phyloP scores from a whole-genome alignment of 2,888 invertebrate species.

The Lycia hirtaria region DNA sequence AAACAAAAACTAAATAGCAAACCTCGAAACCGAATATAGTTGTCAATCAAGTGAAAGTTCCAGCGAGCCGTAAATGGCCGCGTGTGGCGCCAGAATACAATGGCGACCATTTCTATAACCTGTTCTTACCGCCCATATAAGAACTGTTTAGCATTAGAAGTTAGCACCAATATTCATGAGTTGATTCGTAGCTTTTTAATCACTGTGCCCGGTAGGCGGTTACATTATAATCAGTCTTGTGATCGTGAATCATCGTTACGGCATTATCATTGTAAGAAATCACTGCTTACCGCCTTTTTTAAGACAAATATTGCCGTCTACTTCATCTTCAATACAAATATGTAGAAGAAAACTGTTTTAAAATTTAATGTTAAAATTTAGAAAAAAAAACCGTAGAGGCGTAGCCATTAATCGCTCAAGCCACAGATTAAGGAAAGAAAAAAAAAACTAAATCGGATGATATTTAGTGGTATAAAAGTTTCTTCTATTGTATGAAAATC shows the following conservation, averaged over 20 bases:
- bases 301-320: too few relatives aligned
- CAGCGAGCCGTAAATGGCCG: slow-evolving; percentile 18
- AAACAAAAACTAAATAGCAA: neutral
- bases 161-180: slow-evolving; percentile 14
- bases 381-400: too few relatives aligned
- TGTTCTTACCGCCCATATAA: slow-evolving; percentile 27
- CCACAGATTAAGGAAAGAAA: too few relatives aligned
- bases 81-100: slow-evolving; percentile 24
- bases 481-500: too few relatives aligned
- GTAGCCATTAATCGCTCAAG: too few relatives aligned
- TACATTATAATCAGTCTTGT: neutral
- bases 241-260: neutral
- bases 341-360: too few relatives aligned
- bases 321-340: too few relatives aligned
- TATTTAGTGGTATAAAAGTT: too few relatives aligned
- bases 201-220: neutral
- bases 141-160: slow-evolving; percentile 24
- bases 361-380: too few relatives aligned
- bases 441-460: too few relatives aligned
- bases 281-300: too few relatives aligned
- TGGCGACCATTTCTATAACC: slow-evolving; percentile 13
- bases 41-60: slow-evolving; percentile 41
- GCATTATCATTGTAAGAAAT: too few relatives aligned
- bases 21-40: slow-evolving; percentile 13
- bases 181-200: neutral